Evolutionary conservation across 2,113 vertebrate genomes (phyloP).

Genomic region (Halichoerus grypus): DNA sequence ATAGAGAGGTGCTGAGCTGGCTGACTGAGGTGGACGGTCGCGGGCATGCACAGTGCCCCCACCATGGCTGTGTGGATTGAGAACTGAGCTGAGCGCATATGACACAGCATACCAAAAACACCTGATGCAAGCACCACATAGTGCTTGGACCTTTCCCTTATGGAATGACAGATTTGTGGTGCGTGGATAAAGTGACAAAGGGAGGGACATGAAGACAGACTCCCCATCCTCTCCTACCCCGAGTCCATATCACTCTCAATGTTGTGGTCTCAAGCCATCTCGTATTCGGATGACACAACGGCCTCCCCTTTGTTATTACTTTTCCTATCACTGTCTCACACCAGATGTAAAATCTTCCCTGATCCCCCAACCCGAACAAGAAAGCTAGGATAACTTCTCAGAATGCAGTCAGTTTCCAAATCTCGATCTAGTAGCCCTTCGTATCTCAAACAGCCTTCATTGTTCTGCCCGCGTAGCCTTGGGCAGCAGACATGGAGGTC

Average conservation of each 20-base stretch:
- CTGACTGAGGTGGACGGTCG: background rate
- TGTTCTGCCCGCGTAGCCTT: background rate
- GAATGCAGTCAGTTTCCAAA: background rate
- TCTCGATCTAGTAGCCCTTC: background rate
- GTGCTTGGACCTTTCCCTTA: background rate
- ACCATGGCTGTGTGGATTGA: background rate
- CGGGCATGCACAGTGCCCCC: no score
- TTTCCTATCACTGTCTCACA: background rate
- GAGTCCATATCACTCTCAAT: rapidly evolving
- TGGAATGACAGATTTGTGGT: background rate
- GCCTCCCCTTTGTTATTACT: background rate
- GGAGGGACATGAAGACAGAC: background rate
- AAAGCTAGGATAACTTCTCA: background rate
- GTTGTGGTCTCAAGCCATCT: background rate
- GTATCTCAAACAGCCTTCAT: background rate
- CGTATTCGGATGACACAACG: background rate
- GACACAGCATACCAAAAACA: background rate
- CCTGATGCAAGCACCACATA: background rate
- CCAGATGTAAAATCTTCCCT: background rate
- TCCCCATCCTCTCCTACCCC: no score
- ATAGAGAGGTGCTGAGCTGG: background rate
- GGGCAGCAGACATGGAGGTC: background rate
- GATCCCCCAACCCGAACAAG: background rate
- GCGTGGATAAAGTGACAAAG: background rate
- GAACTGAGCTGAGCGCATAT: no score